These are phyloP conservation scores for Peribatodes rhomboidaria DNA, from an alignment of 2,888 invertebrate genomes.

Conservation along the genomic window DNA sequence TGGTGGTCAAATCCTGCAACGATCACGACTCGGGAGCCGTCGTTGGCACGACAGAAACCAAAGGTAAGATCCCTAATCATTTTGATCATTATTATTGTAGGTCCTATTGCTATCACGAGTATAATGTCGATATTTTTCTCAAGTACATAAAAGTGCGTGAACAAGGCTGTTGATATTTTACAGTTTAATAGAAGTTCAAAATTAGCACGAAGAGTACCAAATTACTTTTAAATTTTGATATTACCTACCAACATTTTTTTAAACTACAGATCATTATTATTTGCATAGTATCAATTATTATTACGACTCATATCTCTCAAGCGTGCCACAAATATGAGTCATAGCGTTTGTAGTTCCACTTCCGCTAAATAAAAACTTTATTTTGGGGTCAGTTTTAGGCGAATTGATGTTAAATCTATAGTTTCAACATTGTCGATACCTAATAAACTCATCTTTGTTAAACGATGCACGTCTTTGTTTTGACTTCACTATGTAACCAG, in stretches of 20 bases:
- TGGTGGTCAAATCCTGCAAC: conserved; percentile 64
- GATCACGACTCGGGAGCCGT: background rate
- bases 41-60: conserved; percentile 48
- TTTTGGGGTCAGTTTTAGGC: no score
- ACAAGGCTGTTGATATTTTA: background rate
- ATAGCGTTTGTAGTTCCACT: no score
- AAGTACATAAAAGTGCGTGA: no score
- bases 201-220: background rate
- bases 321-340: no score
- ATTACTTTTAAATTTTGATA: background rate
- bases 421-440: no score
- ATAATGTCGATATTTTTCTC: no score
- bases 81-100: background rate
- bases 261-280: background rate
- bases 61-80: conserved; percentile 54
- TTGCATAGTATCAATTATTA: no score
- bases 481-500: conserved; percentile 19
- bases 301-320: no score
- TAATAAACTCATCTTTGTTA: no score
- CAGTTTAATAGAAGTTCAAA: background rate
- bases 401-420: no score
- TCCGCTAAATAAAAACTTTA: no score
- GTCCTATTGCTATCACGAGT: no score
- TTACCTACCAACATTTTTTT: background rate
- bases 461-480: conserved; percentile 3